These are phyloP conservation scores for Takifugu ocellatus DNA, from an alignment of 2,797 vertebrate genomes.

Conservation along the genomic window DNA sequence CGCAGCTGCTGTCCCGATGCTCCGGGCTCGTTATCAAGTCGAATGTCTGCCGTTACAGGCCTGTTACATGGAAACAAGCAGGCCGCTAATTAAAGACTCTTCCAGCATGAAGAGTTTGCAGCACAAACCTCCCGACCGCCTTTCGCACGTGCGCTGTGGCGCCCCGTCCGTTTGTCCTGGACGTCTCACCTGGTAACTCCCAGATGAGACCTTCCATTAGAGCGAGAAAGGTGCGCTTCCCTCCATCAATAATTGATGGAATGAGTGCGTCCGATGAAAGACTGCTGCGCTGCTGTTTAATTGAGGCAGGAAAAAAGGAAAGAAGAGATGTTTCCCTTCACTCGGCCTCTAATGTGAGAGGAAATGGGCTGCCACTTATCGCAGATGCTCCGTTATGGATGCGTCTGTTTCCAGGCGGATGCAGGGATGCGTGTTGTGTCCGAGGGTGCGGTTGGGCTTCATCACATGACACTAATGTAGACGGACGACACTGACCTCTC, in stretches of 20 bases:
- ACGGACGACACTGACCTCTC: too few relatives aligned
- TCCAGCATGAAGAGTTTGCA: too few relatives aligned
- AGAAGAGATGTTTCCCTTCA: constrained; percentile 36
- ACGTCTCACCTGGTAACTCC: neutral
- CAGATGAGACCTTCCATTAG: constrained; percentile 1
- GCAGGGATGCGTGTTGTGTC: neutral
- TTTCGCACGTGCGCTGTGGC: too few relatives aligned
- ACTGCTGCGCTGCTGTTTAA: constrained; percentile 44
- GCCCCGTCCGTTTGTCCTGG: too few relatives aligned
- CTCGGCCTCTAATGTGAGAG: constrained; percentile 57
- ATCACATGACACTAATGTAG: too few relatives aligned
- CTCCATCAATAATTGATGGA: constrained; percentile 68
- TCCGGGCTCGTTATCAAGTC: constrained; percentile 39
- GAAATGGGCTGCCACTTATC: constrained; percentile 72
- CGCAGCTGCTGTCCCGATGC: constrained; percentile 64
- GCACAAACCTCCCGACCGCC: too few relatives aligned
- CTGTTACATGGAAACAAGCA: constrained; percentile 19
- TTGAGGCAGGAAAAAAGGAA: constrained; percentile 34
- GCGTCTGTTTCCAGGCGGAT: constrained; percentile 38
- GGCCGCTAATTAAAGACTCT: constrained; percentile 8
- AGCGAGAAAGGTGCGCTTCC: constrained; percentile 47
- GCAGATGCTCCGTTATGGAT: constrained; percentile 52
- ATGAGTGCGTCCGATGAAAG: constrained; percentile 55
- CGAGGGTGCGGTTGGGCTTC: neutral
- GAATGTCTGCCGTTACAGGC: constrained; percentile 36